phyloP scores from a whole-genome alignment of 1,140 invertebrate genomes.

The Aphaenogaster rudis region DNA sequence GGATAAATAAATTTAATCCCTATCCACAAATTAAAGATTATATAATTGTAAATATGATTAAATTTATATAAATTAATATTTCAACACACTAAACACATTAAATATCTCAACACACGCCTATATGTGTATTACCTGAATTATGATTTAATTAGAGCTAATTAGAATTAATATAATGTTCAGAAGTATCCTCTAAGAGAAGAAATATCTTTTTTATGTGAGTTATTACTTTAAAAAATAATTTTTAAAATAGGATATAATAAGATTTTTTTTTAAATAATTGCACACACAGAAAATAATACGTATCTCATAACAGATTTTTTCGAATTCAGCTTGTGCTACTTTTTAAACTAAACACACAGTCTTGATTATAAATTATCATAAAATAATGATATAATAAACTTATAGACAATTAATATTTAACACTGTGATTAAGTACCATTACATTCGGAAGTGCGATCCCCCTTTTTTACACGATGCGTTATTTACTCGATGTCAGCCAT shows the following conservation, averaged over 20 bases:
- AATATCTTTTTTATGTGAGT: neutral
- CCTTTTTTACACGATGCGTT: neutral
- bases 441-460: neutral
- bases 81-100: neutral
- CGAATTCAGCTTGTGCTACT: neutral
- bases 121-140: neutral
- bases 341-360: neutral
- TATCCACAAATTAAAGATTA: neutral
- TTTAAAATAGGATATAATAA: neutral
- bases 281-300: neutral
- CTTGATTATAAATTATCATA: neutral
- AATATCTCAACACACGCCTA: neutral
- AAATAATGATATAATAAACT: neutral
- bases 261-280: neutral
- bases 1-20: neutral
- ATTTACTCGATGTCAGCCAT: neutral
- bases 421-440: neutral
- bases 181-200: neutral
- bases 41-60: neutral
- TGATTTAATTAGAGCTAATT: conserved; percentile 1
- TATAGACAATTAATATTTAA: neutral
- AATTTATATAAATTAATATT: too few relatives aligned
- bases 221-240: neutral
- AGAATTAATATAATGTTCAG: neutral
- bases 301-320: neutral